phyloP scores from a whole-genome alignment of 2,888 invertebrate genomes.

The Nephrocerus scutellatus region DNA sequence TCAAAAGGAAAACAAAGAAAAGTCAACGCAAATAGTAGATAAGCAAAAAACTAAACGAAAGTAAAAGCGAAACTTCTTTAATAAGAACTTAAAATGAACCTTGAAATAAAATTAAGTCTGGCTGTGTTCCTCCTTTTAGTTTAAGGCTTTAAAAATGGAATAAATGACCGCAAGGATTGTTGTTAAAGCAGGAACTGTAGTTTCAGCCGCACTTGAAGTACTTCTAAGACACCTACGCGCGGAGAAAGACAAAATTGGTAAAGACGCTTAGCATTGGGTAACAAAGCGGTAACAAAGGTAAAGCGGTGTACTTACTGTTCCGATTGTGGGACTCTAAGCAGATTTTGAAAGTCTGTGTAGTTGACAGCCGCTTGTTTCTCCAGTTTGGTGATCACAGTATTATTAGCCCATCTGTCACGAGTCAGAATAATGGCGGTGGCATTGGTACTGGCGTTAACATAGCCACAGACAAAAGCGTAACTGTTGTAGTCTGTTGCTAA shows the following conservation, averaged over 20 bases:
- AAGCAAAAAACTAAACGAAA: not conserved
- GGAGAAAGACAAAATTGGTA: not conserved
- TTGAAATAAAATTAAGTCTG: not conserved
- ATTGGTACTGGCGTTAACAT: constrained; percentile 27
- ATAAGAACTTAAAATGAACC: not conserved
- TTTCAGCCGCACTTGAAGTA: constrained; percentile 16
- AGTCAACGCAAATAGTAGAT: not conserved
- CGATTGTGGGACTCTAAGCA: constrained; percentile 28
- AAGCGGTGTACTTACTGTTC: constrained; percentile 24
- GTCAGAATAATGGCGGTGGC: constrained; percentile 26
- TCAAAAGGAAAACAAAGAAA: not conserved
- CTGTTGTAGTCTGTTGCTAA: constrained; percentile 30
- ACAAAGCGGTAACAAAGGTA: no score
- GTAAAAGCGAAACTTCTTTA: not conserved
- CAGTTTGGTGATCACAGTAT: not conserved
- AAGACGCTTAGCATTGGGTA: no score
- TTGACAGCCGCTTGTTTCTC: constrained; percentile 14
- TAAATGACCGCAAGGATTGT: constrained; percentile 3
- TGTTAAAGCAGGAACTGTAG: not conserved
- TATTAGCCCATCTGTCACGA: constrained; percentile 18
- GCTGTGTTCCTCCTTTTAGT: no score
- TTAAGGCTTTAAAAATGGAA: not conserved
- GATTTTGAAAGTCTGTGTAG: constrained; percentile 25
- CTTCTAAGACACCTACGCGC: not conserved
- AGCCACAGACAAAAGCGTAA: constrained; percentile 33